phyloP scores from a whole-genome alignment of 2,113 vertebrate species.

The Amia ocellicauda region DNA sequence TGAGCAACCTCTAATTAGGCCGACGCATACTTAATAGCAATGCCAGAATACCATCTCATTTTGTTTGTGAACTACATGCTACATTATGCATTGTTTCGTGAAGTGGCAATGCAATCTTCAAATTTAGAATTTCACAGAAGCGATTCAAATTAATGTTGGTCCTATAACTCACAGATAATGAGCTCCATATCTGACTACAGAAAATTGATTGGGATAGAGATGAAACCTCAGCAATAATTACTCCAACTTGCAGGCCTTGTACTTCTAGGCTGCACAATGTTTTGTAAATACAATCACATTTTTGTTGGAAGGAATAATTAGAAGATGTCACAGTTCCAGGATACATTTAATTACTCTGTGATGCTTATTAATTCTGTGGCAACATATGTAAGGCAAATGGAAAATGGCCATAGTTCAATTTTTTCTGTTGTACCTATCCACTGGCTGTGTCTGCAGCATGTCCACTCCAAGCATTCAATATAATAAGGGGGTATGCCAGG shows the following conservation, averaged over 20 bases:
- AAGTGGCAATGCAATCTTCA: conserved; percentile 40
- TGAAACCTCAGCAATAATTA: conserved; percentile 14
- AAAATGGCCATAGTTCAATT: no score
- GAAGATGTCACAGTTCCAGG: background rate
- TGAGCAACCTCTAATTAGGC: conserved; percentile 13
- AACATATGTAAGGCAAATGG: no score
- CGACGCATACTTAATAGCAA: background rate
- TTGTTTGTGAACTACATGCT: conserved; percentile 17
- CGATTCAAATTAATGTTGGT: background rate
- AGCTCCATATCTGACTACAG: conserved; percentile 1
- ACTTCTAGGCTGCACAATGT: background rate
- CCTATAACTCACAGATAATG: background rate
- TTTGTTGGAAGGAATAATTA: background rate
- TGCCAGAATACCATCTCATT: conserved; percentile 17
- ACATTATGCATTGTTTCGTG: conserved; percentile 32
- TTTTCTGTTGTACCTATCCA: no score
- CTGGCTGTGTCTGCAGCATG: no score
- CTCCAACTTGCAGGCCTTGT: background rate
- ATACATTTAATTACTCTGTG: conserved; percentile 1
- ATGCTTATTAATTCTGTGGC: background rate
- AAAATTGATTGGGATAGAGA: background rate
- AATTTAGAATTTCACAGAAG: conserved; percentile 42
- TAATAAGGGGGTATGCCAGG: no score
- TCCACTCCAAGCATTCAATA: no score
- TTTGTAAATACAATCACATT: background rate